Percentiles rank a stretch among this genome's conserved stretches.
Conservation (phyloP, 2,888 invertebrate genomes). For the Philopedon plagiatum region DNA sequence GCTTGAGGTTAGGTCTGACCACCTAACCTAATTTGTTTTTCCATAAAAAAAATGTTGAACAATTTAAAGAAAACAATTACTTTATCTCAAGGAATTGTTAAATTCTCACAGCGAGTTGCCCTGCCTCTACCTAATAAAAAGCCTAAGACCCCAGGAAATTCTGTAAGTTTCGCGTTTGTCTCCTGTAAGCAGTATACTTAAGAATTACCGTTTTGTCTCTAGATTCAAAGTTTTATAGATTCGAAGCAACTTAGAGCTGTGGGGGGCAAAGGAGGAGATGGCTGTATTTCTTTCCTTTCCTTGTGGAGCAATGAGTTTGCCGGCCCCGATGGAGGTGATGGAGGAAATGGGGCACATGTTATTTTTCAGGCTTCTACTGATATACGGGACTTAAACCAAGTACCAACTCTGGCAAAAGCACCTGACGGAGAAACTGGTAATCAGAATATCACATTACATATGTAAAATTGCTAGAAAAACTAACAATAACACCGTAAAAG, state of each 20-base stretch:
- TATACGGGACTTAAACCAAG: constrained; percentile 80
- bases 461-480: too few species aligned
- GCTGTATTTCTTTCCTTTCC: constrained; percentile 88
- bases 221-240: constrained; percentile 77
- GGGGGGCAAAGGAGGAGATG: constrained; percentile 95
- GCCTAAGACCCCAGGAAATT: constrained; percentile 67
- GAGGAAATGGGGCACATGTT: constrained; percentile 96
- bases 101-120: constrained; percentile 60
- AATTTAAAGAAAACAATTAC: constrained; percentile 30
- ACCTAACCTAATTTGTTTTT: not conserved
- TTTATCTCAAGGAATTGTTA: constrained; percentile 28
- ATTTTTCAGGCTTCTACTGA: constrained; percentile 82
- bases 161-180: constrained; percentile 60
- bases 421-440: constrained; percentile 81
- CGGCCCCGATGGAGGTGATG: constrained; percentile 95
- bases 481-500: not conserved
- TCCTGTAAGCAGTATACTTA: not conserved
- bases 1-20: not conserved
- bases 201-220: constrained; percentile 21
- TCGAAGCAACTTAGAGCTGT: constrained; percentile 75
- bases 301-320: constrained; percentile 88
- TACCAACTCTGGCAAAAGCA: constrained; percentile 75
- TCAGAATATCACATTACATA: not conserved
- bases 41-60: constrained; percentile 48
- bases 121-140: constrained; percentile 69